Evolutionary conservation across 2,888 invertebrate species (phyloP).

Genomic region (Shargacucullia verbasci): DNA sequence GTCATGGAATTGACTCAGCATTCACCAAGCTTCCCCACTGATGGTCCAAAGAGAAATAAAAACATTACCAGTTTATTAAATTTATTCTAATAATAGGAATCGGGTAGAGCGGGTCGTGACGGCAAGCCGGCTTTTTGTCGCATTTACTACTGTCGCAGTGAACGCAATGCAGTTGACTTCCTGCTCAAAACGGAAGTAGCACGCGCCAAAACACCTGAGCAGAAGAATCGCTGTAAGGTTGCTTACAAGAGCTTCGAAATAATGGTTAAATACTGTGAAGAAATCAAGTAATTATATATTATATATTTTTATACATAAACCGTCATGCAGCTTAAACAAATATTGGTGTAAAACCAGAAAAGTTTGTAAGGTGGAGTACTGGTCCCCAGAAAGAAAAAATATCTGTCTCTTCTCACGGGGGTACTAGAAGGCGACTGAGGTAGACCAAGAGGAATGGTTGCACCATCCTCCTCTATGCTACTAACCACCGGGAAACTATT

Average conservation of each 20-base stretch:
- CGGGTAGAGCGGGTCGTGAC: conserved; percentile 98
- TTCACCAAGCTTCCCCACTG: too few species aligned
- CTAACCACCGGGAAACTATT: too few species aligned
- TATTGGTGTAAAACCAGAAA: too few species aligned
- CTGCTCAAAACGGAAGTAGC: conserved; percentile 93
- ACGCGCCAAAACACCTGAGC: conserved; percentile 88
- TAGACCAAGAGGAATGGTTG: too few species aligned
- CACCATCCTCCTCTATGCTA: too few species aligned
- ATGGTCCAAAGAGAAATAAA: too few species aligned
- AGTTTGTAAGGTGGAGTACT: too few species aligned
- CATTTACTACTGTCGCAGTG: conserved; percentile 95
- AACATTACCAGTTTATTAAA: too few species aligned
- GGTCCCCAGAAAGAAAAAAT: too few species aligned
- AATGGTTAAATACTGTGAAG: conserved; percentile 96
- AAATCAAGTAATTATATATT: conserved; percentile 88
- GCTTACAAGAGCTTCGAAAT: conserved; percentile 94
- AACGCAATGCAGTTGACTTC: conserved; percentile 95
- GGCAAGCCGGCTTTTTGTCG: conserved; percentile 96
- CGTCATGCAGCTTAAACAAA: background rate
- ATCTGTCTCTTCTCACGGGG: too few species aligned
- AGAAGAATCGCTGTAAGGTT: conserved; percentile 89
- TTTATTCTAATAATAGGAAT: conserved; percentile 90
- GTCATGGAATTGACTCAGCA: too few species aligned
- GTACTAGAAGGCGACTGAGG: too few species aligned
- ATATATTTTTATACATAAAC: background rate